phyloP scores from a whole-genome alignment of 1,140 invertebrate genomes.

The Zelostemma sp. region DNA sequence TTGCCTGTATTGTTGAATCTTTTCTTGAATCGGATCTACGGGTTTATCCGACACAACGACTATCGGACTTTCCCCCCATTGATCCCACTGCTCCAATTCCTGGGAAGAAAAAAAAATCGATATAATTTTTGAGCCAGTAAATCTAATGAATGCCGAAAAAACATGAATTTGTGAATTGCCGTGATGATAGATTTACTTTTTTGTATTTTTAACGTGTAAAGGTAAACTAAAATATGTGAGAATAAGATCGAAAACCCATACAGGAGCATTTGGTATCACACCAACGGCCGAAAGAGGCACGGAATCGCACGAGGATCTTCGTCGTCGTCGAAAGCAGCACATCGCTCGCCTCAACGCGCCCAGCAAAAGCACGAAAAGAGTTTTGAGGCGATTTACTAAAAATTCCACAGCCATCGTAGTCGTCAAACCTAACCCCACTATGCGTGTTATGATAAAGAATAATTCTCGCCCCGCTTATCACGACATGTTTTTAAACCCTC shows the following conservation, averaged over 20 bases:
- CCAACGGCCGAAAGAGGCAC: slow-evolving; percentile 70
- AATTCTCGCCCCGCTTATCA: not conserved
- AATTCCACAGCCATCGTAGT: slow-evolving; percentile 58
- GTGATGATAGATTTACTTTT: not conserved
- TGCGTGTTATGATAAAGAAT: not conserved
- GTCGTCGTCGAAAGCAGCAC: slow-evolving; percentile 71
- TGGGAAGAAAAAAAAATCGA: no score
- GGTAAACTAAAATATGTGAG: no score
- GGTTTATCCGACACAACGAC: slow-evolving; percentile 64
- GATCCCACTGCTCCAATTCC: slow-evolving; percentile 70
- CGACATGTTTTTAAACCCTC: no score
- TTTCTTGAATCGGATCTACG: slow-evolving; percentile 67
- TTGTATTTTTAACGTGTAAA: no score
- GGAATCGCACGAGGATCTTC: slow-evolving; percentile 68
- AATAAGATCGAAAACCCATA: slow-evolving; percentile 44
- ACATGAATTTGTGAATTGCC: no score
- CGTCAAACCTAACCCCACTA: slow-evolving; percentile 27
- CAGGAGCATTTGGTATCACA: slow-evolving; percentile 64
- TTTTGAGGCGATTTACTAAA: slow-evolving; percentile 68
- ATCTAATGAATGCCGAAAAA: no score
- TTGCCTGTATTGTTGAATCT: slow-evolving; percentile 72
- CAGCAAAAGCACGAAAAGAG: slow-evolving; percentile 66
- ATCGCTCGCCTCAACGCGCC: slow-evolving; percentile 69
- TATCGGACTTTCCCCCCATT: slow-evolving; percentile 63
- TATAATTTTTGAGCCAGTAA: no score